These are phyloP conservation scores for Hypolimnas misippus DNA, from an alignment of 2,888 invertebrate species.

Conservation along the genomic window DNA sequence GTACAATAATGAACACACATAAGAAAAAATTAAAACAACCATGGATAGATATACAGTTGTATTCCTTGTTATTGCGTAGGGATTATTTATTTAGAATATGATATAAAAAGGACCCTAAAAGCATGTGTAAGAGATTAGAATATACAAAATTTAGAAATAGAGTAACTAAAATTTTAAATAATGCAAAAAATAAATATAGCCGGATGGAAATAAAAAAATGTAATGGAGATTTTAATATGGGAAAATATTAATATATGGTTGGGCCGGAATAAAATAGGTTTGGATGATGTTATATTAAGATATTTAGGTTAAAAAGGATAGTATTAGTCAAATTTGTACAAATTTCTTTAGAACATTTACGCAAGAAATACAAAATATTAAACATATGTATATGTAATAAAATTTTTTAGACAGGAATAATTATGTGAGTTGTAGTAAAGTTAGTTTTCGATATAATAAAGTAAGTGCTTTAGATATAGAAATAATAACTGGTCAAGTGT, in stretches of 20 bases:
- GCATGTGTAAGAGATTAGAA: neutral
- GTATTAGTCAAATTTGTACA: conserved; percentile 2
- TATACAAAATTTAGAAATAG: neutral
- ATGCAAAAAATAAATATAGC: conserved; percentile 12
- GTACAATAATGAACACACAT: neutral
- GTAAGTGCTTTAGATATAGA: neutral
- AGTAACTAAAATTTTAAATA: neutral
- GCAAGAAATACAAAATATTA: neutral
- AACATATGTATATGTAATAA: conserved; percentile 3
- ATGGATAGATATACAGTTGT: conserved; percentile 10
- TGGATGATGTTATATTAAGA: conserved; percentile 9
- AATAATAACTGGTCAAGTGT: neutral
- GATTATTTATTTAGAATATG: conserved; percentile 17
- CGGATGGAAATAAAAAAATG: conserved; percentile 10
- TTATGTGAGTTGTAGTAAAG: neutral
- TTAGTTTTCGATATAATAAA: conserved; percentile 1
- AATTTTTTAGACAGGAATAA: conserved; percentile 1
- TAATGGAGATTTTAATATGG: conserved; percentile 13
- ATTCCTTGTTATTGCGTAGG: conserved; percentile 11
- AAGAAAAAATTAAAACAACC: conserved; percentile 20
- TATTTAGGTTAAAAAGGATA: conserved; percentile 7
- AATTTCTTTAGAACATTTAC: conserved; percentile 1
- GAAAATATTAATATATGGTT: conserved; percentile 10
- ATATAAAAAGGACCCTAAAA: neutral
- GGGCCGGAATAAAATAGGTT: conserved; percentile 1